A percentile compares a stretch with the other conserved stretches of the same genome.
phyloP scores from a whole-genome alignment of 2,113 vertebrate genomes.

The Benitochromis conjunctus region DNA sequence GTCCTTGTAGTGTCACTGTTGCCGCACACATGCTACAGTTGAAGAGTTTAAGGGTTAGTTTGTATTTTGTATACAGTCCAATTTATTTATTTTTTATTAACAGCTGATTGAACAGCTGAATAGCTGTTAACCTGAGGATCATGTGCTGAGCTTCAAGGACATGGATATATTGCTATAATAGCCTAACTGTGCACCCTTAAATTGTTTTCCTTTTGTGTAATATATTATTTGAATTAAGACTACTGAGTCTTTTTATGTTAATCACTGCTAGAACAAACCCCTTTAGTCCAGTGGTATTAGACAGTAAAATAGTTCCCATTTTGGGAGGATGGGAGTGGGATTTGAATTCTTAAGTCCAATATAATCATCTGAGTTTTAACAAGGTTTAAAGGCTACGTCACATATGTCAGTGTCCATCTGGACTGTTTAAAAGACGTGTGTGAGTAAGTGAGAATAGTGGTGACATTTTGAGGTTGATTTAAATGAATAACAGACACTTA shows the following conservation, averaged over 20 bases:
- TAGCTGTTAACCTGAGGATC: neutral
- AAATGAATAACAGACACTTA: neutral
- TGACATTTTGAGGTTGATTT: neutral
- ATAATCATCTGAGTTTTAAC: neutral
- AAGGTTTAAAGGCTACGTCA: neutral
- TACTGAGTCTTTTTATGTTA: rapidly evolving
- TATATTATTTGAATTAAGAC: neutral
- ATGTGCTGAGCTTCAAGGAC: neutral
- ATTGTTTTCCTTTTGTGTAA: neutral
- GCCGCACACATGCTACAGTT: neutral
- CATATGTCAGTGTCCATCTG: neutral
- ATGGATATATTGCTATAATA: neutral
- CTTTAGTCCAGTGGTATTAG: neutral
- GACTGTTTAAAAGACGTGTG: neutral
- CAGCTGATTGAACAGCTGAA: neutral
- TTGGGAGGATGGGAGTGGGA: neutral
- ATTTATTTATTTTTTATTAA: neutral
- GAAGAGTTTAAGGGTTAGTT: neutral
- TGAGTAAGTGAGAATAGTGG: neutral
- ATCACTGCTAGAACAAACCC: neutral
- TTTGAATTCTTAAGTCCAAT: neutral
- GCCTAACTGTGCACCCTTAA: neutral
- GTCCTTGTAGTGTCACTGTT: neutral
- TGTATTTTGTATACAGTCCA: neutral
- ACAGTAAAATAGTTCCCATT: neutral